A percentile compares a stretch with the other conserved stretches of the same genome.
phyloP scores from a whole-genome alignment of 2,113 vertebrate genomes.

The Columbina picui region DNA sequence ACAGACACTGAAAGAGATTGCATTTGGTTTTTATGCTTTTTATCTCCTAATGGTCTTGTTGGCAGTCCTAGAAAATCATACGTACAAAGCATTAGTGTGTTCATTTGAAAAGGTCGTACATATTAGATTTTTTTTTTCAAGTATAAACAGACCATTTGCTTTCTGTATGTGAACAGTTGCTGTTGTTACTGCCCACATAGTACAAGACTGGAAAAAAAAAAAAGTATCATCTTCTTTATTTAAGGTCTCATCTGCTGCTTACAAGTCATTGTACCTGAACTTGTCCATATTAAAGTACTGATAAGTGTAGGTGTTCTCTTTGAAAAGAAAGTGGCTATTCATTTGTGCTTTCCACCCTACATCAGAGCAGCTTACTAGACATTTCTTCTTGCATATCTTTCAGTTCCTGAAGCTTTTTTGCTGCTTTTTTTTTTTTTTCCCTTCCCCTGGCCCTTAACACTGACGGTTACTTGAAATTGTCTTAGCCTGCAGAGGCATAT shows the following conservation, averaged over 20 bases:
- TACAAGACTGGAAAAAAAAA: neutral
- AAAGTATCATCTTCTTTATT: neutral
- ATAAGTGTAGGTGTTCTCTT: neutral
- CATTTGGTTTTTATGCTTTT: neutral
- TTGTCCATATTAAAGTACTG: neutral
- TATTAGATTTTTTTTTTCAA: neutral
- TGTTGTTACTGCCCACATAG: neutral
- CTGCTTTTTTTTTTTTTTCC: too few species aligned
- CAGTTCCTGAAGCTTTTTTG: neutral
- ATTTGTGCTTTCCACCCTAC: neutral
- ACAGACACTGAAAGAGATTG: neutral
- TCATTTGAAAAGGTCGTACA: neutral
- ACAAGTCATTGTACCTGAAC: neutral
- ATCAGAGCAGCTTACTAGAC: neutral
- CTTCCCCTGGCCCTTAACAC: neutral
- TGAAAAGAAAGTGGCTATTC: neutral
- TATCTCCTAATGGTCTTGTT: neutral
- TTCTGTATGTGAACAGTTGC: neutral
- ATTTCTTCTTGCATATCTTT: neutral
- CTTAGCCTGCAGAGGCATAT: neutral
- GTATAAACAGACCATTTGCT: constrained; percentile 2
- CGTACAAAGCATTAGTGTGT: neutral
- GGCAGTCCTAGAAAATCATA: neutral
- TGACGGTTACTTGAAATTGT: neutral
- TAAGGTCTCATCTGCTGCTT: neutral